Conservation (phyloP, 1,140 invertebrate genomes). For the Oscheius sp. region DNA sequence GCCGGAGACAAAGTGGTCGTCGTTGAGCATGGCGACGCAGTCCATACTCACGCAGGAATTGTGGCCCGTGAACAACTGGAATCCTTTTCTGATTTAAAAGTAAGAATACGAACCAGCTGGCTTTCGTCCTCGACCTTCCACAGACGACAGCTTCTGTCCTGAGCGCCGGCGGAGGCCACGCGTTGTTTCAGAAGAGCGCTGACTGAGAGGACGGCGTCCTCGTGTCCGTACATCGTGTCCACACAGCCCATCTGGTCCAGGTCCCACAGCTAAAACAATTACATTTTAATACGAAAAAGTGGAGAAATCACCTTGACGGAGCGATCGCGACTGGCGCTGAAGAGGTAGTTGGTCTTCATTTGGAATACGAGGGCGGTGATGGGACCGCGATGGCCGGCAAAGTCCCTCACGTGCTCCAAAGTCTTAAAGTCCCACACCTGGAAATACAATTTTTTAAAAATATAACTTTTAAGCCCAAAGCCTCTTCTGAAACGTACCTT, state of each 20-base stretch:
- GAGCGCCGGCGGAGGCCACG: constrained; percentile 24
- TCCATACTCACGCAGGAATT: constrained; percentile 26
- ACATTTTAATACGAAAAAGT: neutral
- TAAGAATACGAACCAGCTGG: constrained; percentile 24
- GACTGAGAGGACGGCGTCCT: constrained; percentile 30
- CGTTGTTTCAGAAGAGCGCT: constrained; percentile 20
- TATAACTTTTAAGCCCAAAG: no score
- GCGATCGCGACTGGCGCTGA: constrained; percentile 36
- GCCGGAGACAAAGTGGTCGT: constrained; percentile 42
- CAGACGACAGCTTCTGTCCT: constrained; percentile 27
- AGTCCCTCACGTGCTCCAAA: constrained; percentile 25
- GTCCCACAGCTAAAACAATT: constrained; percentile 36
- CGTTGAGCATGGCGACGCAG: constrained; percentile 38
- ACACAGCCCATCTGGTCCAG: constrained; percentile 39
- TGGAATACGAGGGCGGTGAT: constrained; percentile 34
- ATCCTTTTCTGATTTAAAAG: neutral
- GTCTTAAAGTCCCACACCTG: constrained; percentile 37
- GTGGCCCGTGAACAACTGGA: constrained; percentile 34
- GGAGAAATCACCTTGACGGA: constrained; percentile 29
- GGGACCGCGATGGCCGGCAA: constrained; percentile 33
- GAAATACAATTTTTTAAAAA: neutral
- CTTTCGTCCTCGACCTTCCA: constrained; percentile 43
- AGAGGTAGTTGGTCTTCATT: constrained; percentile 29
- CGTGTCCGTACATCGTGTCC: constrained; percentile 41
- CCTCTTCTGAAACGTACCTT: no score